phyloP scores from a whole-genome alignment of 2,888 invertebrate genomes.

The Xiphydria camelus region DNA sequence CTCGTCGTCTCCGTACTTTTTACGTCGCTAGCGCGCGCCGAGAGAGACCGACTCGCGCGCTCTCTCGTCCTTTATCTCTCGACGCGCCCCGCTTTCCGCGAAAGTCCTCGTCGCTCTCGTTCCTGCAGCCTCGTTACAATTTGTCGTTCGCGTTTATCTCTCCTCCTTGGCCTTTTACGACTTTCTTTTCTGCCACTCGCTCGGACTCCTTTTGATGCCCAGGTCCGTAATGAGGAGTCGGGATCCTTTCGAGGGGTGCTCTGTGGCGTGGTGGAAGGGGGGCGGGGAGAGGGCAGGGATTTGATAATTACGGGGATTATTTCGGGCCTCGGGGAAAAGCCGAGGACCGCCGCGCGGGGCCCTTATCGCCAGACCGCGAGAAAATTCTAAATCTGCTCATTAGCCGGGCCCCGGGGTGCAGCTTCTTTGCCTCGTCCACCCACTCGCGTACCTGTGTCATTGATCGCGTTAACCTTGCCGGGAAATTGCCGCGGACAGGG shows the following conservation, averaged over 20 bases:
- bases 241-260: conserved; percentile 51
- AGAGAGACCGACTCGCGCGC: conserved; percentile 9
- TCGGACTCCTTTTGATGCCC: conserved; percentile 42
- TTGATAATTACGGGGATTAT: conserved; percentile 57
- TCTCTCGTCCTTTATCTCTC: conserved; percentile 16
- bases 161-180: conserved; percentile 19
- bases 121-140: conserved; percentile 29
- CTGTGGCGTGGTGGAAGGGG: no score
- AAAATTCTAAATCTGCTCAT: conserved; percentile 53
- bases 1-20: no score
- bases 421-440: conserved; percentile 11
- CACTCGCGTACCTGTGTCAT: conserved; percentile 17
- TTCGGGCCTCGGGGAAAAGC: conserved; percentile 42
- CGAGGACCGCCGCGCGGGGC: conserved; percentile 27
- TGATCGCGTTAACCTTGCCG: conserved; percentile 23
- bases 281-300: conserved; percentile 47
- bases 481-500: conserved; percentile 36
- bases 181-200: conserved; percentile 16
- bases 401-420: conserved; percentile 35
- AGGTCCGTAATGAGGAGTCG: conserved; percentile 51
- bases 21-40: no score
- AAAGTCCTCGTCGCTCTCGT: no score
- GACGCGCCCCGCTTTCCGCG: no score
- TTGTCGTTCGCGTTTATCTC: conserved; percentile 33
- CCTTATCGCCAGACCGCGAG: conserved; percentile 56